Evolutionary conservation across 1,140 invertebrate genomes (phyloP).

Genomic region (Phymorhynchus buccinoides): DNA sequence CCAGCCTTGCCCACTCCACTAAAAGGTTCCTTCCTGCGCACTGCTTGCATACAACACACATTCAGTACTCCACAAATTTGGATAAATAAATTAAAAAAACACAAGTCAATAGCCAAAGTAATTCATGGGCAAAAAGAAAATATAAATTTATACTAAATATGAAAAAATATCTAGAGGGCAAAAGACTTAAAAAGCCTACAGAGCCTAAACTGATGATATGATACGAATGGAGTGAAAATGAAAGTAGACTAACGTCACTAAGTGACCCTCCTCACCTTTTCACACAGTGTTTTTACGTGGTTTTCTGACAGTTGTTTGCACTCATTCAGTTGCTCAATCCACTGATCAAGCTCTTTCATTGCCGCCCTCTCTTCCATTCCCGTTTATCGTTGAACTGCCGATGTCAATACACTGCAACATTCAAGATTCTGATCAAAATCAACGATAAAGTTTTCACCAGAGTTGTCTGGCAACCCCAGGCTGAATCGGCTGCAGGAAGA

Average conservation of each 20-base stretch:
- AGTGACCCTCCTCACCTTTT: constrained; percentile 88
- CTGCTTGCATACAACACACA: too few relatives aligned
- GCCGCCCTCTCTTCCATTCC: constrained; percentile 65
- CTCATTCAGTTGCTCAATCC: constrained; percentile 99
- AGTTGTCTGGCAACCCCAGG: not conserved
- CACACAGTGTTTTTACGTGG: constrained; percentile 99
- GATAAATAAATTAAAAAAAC: too few relatives aligned
- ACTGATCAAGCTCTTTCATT: constrained; percentile 92
- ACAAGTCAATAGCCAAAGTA: too few relatives aligned
- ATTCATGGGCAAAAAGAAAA: too few relatives aligned
- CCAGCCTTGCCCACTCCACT: too few relatives aligned
- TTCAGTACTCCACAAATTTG: too few relatives aligned
- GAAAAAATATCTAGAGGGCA: too few relatives aligned
- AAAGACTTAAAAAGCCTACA: too few relatives aligned
- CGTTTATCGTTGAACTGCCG: not conserved
- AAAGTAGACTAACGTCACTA: not conserved
- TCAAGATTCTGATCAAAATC: not conserved
- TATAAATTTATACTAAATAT: too few relatives aligned
- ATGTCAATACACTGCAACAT: constrained; percentile 4
- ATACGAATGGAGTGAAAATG: constrained; percentile 4
- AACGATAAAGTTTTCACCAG: not conserved
- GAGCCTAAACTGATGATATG: too few relatives aligned
- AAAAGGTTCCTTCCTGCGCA: too few relatives aligned
- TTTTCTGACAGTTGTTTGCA: constrained; percentile 99
- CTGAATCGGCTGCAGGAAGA: not conserved